These are phyloP conservation scores for Edolisoma coerulescens DNA, from an alignment of 2,113 vertebrate genomes.

Conservation along the genomic window DNA sequence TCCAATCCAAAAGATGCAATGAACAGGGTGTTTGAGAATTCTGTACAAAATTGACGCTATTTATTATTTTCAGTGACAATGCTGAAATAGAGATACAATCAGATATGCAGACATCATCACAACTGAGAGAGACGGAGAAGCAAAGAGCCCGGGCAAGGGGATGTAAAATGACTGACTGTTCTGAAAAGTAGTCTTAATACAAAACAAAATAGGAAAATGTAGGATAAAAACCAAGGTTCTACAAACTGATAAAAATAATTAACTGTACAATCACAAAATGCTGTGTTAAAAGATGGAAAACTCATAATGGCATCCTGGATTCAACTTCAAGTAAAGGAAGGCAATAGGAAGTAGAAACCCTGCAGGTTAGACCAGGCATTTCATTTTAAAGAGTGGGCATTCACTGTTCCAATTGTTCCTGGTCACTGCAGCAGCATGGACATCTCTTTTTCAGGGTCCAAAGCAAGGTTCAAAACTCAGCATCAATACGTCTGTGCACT, in stretches of 20 bases:
- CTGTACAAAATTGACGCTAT: neutral
- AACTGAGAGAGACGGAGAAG: neutral
- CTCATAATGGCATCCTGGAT: neutral
- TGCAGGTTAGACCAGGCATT: neutral
- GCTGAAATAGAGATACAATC: neutral
- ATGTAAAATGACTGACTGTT: neutral
- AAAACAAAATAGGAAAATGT: neutral
- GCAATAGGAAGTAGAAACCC: neutral
- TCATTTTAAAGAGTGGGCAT: neutral
- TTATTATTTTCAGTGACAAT: neutral
- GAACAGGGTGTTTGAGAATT: neutral
- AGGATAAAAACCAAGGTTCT: neutral
- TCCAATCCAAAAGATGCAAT: neutral
- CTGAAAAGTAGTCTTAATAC: neutral
- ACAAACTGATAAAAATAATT: neutral
- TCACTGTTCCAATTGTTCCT: neutral
- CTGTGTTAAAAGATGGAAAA: neutral
- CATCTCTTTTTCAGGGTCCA: neutral
- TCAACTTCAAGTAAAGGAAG: neutral
- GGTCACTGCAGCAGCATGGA: neutral
- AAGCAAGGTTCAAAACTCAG: neutral
- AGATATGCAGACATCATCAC: neutral
- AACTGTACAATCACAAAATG: neutral
- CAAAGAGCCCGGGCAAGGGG: neutral
- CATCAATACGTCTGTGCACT: neutral